phyloP scores from a whole-genome alignment of 2,888 invertebrate species.

The Tenodera sinensis region DNA sequence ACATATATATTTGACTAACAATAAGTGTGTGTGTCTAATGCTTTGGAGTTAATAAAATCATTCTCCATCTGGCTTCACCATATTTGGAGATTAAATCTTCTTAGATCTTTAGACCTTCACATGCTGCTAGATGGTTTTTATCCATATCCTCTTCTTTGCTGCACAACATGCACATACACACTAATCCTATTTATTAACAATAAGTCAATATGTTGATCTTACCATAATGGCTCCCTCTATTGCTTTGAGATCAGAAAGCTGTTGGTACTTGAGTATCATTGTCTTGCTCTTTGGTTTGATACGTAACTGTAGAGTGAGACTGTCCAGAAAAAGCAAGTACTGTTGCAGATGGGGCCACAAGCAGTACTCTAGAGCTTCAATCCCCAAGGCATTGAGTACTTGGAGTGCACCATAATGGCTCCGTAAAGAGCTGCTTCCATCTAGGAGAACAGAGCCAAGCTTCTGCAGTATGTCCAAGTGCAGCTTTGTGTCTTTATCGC shows the following conservation, averaged over 20 bases:
- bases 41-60: no score
- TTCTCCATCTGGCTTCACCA: no score
- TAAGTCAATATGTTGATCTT: background rate
- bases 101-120: no score
- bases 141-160: no score
- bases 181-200: no score
- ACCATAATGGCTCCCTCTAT: slow-evolving; percentile 24
- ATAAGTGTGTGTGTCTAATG: no score
- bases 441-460: slow-evolving; percentile 21
- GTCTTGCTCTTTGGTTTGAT: background rate
- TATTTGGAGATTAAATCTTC: no score
- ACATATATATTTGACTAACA: no score
- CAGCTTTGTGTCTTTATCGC: slow-evolving; percentile 17
- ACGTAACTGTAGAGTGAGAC: background rate
- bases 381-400: slow-evolving; percentile 19
- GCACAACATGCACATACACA: no score
- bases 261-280: background rate
- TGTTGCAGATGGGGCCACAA: slow-evolving; percentile 29
- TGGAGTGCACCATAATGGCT: slow-evolving; percentile 28
- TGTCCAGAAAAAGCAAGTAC: slow-evolving; percentile 17
- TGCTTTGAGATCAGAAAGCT: slow-evolving; percentile 2
- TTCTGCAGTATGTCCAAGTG: slow-evolving; percentile 26
- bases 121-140: no score
- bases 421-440: slow-evolving; percentile 21
- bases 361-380: slow-evolving; percentile 27